Evolutionary conservation across 2,888 invertebrate species (phyloP), one percentile per base, ranked within the genome.

Genomic region (Pristionchus fissidentatus): DNA sequence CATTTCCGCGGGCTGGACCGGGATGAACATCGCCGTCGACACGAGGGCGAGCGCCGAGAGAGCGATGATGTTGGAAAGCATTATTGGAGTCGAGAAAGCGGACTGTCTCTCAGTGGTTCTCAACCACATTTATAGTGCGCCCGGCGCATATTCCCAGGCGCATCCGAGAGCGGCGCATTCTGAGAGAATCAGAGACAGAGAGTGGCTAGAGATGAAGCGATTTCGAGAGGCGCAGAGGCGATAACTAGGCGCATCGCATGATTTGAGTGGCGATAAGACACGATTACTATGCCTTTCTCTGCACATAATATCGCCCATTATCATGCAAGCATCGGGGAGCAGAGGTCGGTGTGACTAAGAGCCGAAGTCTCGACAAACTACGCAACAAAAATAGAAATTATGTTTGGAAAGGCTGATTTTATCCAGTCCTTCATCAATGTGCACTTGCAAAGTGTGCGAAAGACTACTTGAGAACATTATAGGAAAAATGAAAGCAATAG

Each of bases 201-300:
- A 77, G 26, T 1, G 32, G 10, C 32, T 26, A 77, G 49, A 77
- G 29, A 77, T 46, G 10, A 41, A 4, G 41, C 49, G 49, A 77
- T 32, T 29, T 29, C 3, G 49, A 77, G 75, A 49, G 75, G n/a
- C n/a, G n/a, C n/a, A n/a, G n/a, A n/a, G 32, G 49, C 49, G 75
- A 70, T 70, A 70, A 70, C 70, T 70, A 70, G 38, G 38, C n/a
- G 70, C 70, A 70, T 70, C 70, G 70, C 70, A 70, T 70, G 70
- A 70, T 70, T 70, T 70, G 22, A 5, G 70, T 4, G 62, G 38
- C 38, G 29, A 66, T 7, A 66, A 26, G 1, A 5, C 60, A 32
- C n/a, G 60, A n/a, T 66, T 19, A 22, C 19, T 5, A 35, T 38
- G 62, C 38, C 62, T n/a, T n/a, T n/a, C n/a, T n/a, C n/a, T n/a